These are phyloP conservation scores for Oreortyx pictus DNA, from an alignment of 2,797 vertebrate species.

Conservation along the genomic window DNA sequence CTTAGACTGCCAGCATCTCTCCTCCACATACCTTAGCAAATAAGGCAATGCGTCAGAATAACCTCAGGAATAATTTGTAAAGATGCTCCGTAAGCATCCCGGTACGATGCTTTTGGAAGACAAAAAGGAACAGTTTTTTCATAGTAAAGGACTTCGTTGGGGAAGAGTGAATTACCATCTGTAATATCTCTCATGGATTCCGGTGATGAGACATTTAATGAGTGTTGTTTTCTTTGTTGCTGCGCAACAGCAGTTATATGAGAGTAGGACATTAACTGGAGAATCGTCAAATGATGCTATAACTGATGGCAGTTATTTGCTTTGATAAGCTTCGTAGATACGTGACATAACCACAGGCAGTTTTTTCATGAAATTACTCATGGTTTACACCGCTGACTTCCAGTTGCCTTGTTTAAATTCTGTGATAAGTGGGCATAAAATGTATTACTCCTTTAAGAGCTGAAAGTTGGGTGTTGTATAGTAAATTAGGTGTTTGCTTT, in stretches of 20 bases:
- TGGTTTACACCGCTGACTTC: constrained; percentile 51
- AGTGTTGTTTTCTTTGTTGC: constrained; percentile 74
- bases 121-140: constrained; percentile 22
- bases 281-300: constrained; percentile 83
- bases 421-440: constrained; percentile 35
- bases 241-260: constrained; percentile 80
- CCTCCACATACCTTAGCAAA: not conserved
- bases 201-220: constrained; percentile 81
- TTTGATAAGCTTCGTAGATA: constrained; percentile 74
- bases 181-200: constrained; percentile 77
- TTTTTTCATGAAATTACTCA: constrained; percentile 69
- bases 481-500: constrained; percentile 54
- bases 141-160: constrained; percentile 52
- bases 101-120: constrained; percentile 15
- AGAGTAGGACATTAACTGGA: constrained; percentile 85
- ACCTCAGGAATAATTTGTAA: not conserved
- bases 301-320: constrained; percentile 88
- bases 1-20: not conserved
- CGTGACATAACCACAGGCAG: constrained; percentile 73
- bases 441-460: not conserved
- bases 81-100: not conserved
- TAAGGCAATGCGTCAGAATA: not conserved
- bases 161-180: constrained; percentile 68
- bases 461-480: constrained; percentile 51
- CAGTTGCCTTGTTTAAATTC: constrained; percentile 42